Conservation (phyloP, 2,888 invertebrate species). For the Torymus auratus region DNA sequence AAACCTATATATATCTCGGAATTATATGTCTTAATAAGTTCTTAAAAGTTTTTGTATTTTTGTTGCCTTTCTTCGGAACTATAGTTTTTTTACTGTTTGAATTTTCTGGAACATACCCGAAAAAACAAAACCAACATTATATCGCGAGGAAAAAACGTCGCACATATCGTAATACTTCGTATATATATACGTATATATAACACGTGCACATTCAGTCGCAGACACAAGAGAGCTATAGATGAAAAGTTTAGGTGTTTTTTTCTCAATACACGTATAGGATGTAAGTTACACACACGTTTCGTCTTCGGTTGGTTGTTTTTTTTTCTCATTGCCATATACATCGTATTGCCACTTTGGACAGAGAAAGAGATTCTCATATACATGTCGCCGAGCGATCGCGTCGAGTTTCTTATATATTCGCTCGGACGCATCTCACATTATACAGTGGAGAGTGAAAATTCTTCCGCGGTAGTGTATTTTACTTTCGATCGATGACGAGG, state of each 20-base stretch:
- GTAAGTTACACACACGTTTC: no score
- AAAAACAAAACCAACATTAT: conserved; percentile 13
- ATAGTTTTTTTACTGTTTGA: background rate
- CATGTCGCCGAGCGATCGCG: background rate
- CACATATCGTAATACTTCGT: background rate
- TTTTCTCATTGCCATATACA: no score
- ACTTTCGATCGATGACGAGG: conserved; percentile 58
- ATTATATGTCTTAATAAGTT: conserved; percentile 4
- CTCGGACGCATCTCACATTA: conserved; percentile 10
- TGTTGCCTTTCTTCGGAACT: no score
- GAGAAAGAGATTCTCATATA: background rate
- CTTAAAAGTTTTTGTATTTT: background rate
- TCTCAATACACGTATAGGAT: no score
- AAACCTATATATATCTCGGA: background rate
- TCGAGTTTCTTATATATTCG: background rate
- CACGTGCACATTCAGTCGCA: conserved; percentile 43
- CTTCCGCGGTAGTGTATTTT: conserved; percentile 11
- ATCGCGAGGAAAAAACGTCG: conserved; percentile 27
- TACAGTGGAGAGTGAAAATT: conserved; percentile 15
- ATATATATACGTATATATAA: background rate
- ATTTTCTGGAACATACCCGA: conserved; percentile 6
- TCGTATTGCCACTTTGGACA: background rate
- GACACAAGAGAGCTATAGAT: conserved; percentile 26
- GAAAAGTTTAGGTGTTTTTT: no score
- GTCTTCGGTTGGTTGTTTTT: no score